A percentile compares a stretch with the other conserved stretches of the same genome.
phyloP scores from a whole-genome alignment of 2,797 vertebrate genomes.

The Coracias cyanogaster region DNA sequence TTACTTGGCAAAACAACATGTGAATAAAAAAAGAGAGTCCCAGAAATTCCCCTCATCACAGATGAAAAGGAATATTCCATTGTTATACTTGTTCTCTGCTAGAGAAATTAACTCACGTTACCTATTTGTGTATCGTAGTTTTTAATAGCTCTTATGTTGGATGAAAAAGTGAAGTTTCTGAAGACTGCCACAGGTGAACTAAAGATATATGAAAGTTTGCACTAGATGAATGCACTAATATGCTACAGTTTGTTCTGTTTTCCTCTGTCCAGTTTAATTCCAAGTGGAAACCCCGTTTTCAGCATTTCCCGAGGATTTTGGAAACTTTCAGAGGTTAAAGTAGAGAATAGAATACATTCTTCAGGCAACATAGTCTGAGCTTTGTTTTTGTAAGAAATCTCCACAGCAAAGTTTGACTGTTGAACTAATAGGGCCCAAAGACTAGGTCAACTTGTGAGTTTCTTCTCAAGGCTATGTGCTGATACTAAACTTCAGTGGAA shows the following conservation, averaged over 20 bases:
- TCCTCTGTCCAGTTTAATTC: not conserved
- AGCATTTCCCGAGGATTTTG: not conserved
- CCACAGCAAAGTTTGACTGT: not conserved
- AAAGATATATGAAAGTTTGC: not conserved
- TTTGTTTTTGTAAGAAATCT: not conserved
- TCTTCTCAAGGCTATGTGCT: not conserved
- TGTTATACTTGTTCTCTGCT: not conserved
- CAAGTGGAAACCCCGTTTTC: not conserved
- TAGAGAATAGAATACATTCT: not conserved
- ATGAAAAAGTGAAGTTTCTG: not conserved
- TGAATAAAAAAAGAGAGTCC: slow-evolving; percentile 9
- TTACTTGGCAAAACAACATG: not conserved
- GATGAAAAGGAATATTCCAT: slow-evolving; percentile 29
- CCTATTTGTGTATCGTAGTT: not conserved
- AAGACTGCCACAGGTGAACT: not conserved
- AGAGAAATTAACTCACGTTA: not conserved
- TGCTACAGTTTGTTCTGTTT: not conserved
- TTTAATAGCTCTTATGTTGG: not conserved
- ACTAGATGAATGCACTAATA: too few relatives aligned
- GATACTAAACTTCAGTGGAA: not conserved
- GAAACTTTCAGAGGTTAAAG: not conserved
- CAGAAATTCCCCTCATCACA: not conserved
- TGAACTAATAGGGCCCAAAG: not conserved
- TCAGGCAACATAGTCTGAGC: not conserved
- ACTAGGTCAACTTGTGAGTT: not conserved